Evolutionary conservation across 2,113 vertebrate genomes (phyloP), one percentile per base, ranked within the genome.

Genomic region (Tragelaphus buxtoni): DNA sequence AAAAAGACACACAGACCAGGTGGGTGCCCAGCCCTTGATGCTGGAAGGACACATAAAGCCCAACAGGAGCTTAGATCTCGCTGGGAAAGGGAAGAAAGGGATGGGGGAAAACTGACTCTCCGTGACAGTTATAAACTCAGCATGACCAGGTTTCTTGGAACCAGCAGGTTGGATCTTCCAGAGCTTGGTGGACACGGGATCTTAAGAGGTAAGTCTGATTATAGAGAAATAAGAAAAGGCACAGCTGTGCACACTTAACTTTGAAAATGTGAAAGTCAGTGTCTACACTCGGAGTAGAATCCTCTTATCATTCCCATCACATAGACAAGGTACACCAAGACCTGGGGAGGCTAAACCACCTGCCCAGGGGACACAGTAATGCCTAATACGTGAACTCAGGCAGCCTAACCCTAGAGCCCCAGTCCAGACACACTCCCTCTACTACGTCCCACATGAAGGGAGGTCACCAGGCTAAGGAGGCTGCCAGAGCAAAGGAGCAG

Each of bases 261-360:
- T 45, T 1, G 0, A 20, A 32, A 84, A 2, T 7, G 8, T 53
- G 24, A 39, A 53, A 18, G 79, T 32, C 45, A 24, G 2, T 2
- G 3, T 61, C 60, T 49, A 10, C 45, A 35, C 85, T 26, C 22
- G 6, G 4, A 56, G 69, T 24, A 39, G 81, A 35, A 56, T 39
- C 84, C 84, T 12, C 10, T 24, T 42, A 24, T 17, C 30, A 42
- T 14, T 55, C 35, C 35, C 80, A 49, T 5, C 1, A 1, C 12
- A 9, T 1, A 5, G 7, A 24, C 81, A 69, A 61, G 26, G 53
- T 45, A 39, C 56, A 17, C 53, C 60, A 60, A 26, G 35, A 47
- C 30, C 56, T 16, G 76, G 61, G 60, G 7, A 53, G 42, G 39
- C 72, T 24, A 80, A 26, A 11, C 35, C 58, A 28, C 56, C n/a